phyloP scores from a whole-genome alignment of 2,888 invertebrate genomes.

The Agrypnus murinus region DNA sequence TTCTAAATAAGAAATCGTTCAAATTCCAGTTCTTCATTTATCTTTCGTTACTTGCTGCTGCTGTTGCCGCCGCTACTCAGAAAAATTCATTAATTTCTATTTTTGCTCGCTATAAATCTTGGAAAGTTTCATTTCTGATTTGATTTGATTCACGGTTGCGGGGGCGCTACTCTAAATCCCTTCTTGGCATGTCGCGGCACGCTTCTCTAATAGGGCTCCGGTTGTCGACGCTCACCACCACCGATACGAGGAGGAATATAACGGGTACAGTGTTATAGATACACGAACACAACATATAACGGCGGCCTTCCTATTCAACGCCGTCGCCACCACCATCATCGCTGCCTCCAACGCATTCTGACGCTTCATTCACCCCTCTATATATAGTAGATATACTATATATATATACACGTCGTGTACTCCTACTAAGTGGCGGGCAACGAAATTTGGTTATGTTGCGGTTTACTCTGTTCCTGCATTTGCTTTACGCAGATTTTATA shows the following conservation, averaged over 20 bases:
- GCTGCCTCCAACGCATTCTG: background rate
- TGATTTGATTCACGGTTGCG: slow-evolving; percentile 57
- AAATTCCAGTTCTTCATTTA: slow-evolving; percentile 51
- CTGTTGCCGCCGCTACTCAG: slow-evolving; percentile 40
- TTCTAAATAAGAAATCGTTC: slow-evolving; percentile 51
- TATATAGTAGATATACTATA: too few species aligned
- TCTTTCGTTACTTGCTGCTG: too few species aligned
- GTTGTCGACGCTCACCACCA: slow-evolving; percentile 45
- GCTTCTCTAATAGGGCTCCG: slow-evolving; percentile 61
- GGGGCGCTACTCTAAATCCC: slow-evolving; percentile 63
- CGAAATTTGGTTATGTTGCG: slow-evolving; percentile 32
- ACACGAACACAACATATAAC: slow-evolving; percentile 3
- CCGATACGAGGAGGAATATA: slow-evolving; percentile 12
- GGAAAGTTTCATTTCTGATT: slow-evolving; percentile 64
- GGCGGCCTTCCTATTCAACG: background rate
- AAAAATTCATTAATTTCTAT: slow-evolving; percentile 66
- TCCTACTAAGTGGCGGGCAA: slow-evolving; percentile 29
- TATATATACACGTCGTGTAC: background rate
- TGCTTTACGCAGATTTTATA: slow-evolving; percentile 5
- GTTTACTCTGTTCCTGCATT: slow-evolving; percentile 24
- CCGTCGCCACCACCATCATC: background rate
- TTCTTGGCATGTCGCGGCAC: slow-evolving; percentile 66
- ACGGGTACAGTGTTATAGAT: background rate
- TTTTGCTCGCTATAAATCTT: slow-evolving; percentile 63
- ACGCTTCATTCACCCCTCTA: background rate